Evolutionary conservation across 2,113 vertebrate genomes (phyloP).

Genomic region (Menura novaehollandiae): DNA sequence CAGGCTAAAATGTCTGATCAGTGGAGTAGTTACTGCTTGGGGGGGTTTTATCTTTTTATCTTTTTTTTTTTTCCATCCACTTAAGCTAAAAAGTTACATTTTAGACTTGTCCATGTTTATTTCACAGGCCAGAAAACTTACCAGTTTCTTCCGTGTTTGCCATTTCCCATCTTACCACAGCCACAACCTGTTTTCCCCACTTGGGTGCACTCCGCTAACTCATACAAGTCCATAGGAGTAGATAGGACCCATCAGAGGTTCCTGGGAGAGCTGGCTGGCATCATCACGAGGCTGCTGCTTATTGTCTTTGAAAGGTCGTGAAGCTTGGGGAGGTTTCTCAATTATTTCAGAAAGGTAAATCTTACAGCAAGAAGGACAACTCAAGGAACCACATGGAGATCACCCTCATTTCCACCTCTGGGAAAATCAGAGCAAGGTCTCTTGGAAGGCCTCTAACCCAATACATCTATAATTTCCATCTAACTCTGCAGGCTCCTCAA

Average conservation of each 20-base stretch:
- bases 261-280: not conserved
- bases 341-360: not conserved
- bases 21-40: not conserved
- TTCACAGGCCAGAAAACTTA: not conserved
- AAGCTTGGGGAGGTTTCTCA: not conserved
- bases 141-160: not conserved
- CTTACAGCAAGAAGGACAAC: not conserved
- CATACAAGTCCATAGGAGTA: not conserved
- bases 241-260: not conserved
- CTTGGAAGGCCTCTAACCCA: not conserved
- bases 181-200: not conserved
- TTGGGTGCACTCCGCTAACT: accelerated
- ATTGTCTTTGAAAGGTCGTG: not conserved
- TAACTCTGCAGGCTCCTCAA: not conserved
- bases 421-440: not conserved
- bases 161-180: not conserved
- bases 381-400: not conserved
- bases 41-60: accelerated
- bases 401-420: not conserved
- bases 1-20: not conserved
- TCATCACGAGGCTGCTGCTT: not conserved
- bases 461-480: not conserved
- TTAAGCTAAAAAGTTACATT: not conserved
- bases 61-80: not conserved
- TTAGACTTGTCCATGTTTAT: not conserved